A percentile compares a stretch with the other conserved stretches of the same genome.
These are phyloP conservation scores for Leptinotarsa haldemani DNA, from an alignment of 2,888 invertebrate species.

Conservation along the genomic window DNA sequence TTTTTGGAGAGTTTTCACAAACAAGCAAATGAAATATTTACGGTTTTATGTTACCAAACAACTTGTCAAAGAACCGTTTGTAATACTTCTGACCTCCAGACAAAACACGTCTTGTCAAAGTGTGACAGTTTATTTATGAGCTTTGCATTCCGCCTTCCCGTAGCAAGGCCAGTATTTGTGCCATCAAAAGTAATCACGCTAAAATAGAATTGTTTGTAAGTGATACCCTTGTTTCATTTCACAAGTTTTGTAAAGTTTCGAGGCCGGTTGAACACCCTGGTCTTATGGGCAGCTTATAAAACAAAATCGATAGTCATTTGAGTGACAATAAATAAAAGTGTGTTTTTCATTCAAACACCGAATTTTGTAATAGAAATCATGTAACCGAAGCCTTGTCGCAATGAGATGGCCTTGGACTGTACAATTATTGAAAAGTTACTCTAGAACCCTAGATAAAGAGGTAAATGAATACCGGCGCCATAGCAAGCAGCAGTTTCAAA, in stretches of 20 bases:
- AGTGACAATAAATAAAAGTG: neutral
- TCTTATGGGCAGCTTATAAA: neutral
- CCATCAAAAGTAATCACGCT: neutral
- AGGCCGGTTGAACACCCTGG: neutral
- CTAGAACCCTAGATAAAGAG: conserved; percentile 9
- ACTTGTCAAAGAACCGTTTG: neutral
- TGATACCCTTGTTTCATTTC: neutral
- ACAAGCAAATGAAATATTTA: too few species aligned
- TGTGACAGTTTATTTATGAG: conserved; percentile 9
- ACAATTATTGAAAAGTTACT: conserved; percentile 4
- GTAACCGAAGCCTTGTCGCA: neutral
- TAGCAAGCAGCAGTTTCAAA: neutral
- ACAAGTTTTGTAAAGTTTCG: neutral
- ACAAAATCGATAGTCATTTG: too few species aligned
- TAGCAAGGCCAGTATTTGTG: neutral
- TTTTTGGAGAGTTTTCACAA: too few species aligned
- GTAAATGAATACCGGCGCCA: conserved; percentile 13
- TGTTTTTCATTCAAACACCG: conserved; percentile 2
- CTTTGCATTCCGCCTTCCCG: neutral
- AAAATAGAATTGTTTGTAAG: conserved; percentile 3
- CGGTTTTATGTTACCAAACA: neutral
- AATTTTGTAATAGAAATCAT: conserved; percentile 9
- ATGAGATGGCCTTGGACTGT: neutral
- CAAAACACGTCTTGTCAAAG: neutral
- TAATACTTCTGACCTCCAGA: neutral